phyloP scores from a whole-genome alignment of 2,888 invertebrate genomes.

The Microctonus brassicae region DNA sequence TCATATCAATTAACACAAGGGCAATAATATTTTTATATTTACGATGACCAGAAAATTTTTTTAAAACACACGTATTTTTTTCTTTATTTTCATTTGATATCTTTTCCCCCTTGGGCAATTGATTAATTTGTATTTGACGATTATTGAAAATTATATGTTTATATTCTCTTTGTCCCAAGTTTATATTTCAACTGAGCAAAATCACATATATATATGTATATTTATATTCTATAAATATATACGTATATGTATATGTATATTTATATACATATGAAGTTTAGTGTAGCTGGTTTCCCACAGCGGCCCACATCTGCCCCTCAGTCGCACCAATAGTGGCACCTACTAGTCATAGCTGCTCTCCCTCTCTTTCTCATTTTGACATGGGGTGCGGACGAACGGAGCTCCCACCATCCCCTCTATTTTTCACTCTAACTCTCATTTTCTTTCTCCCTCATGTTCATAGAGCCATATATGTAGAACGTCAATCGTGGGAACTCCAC shows the following conservation, averaged over 20 bases:
- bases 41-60: no score
- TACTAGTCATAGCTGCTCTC: constrained; percentile 42
- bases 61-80: no score
- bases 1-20: no score
- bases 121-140: not conserved
- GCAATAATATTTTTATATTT: no score
- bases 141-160: not conserved
- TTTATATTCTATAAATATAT: no score
- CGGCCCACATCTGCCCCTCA: constrained; percentile 65
- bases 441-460: constrained; percentile 9
- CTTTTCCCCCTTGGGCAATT: not conserved
- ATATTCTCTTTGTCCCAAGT: not conserved
- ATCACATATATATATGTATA: not conserved
- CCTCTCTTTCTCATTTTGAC: constrained; percentile 27
- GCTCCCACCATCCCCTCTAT: constrained; percentile 28
- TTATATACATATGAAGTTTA: not conserved
- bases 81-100: not conserved
- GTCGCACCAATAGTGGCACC: constrained; percentile 51
- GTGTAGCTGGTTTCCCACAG: constrained; percentile 66
- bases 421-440: constrained; percentile 31
- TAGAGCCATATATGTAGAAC: constrained; percentile 30
- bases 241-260: no score
- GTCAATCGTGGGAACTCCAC: constrained; percentile 69
- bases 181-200: not conserved
- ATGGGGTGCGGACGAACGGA: constrained; percentile 47